Evolutionary conservation across 2,113 vertebrate species (phyloP), one percentile per base, ranked within the genome.

Genomic region (Macroglossus sobrinus): DNA sequence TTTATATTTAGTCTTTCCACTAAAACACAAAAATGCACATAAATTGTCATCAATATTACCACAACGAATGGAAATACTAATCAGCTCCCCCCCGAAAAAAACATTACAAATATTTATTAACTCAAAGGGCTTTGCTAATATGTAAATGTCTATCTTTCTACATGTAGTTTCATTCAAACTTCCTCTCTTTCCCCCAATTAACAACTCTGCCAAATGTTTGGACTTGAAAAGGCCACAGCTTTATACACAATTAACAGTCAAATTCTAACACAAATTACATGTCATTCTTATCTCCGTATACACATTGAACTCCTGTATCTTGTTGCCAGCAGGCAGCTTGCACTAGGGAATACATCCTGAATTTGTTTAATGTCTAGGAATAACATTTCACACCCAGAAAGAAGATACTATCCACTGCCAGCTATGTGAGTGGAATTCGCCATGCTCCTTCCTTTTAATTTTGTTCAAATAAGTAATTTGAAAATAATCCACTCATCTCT

Each of bases 251-350:
- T 98, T 98, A 99, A 98, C 98, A 98, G 97, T 96, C 97, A 97
- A 98, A 98, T 98, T 98, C 97, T 97, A 98, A 98, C 98, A 98
- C 98, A 99, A 98, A 99, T 98, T 97, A 98, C 96, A 96, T 96
- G 98, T 97, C 98, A 98, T 84, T 98, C 98, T 99, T 99, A 99
- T 99, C 98, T 98, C 98, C 97, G 95, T 96, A 97, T 97, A 98
- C 98, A 99, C 98, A 99, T 98, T 98, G 98, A 98, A 99, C 95
- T 98, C 93, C 97, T 98, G n/a, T 98, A 98, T 99, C 98, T 97
- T 98, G 93, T 93, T 97, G 98, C 98, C 98, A 98, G 98, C 98
- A 98, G 98, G 97, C 98, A 98, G 98, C 93, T 57, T 97, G 91
- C 97, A 93, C 94, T 82, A 95, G 98, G 98, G 98, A 98, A 98